Conservation (phyloP, 2,113 vertebrate species). For the Orthonyx spaldingii region DNA sequence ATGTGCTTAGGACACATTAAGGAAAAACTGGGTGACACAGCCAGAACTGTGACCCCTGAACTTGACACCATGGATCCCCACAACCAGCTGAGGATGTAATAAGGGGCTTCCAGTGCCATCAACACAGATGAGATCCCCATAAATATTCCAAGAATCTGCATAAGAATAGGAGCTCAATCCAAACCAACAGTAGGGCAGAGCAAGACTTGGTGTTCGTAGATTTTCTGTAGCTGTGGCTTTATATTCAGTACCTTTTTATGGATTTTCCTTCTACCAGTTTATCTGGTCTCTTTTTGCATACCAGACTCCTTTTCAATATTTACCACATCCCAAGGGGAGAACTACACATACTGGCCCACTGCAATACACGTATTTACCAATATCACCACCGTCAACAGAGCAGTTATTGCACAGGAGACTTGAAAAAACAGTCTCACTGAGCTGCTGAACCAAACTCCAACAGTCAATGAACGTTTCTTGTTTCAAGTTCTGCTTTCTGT, state of each 20-base stretch:
- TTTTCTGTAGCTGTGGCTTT: neutral
- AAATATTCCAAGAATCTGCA: neutral
- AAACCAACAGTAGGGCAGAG: neutral
- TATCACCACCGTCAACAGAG: neutral
- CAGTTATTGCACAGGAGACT: neutral
- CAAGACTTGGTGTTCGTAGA: neutral
- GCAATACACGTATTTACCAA: neutral
- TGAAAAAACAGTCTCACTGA: neutral
- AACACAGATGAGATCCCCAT: neutral
- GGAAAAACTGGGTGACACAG: neutral
- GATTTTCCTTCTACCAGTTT: neutral
- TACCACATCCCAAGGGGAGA: neutral
- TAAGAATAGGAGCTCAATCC: neutral
- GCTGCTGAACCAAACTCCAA: neutral
- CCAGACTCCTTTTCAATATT: neutral
- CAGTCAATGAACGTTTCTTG: neutral
- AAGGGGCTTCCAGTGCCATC: neutral
- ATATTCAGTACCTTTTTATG: neutral
- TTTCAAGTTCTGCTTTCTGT: neutral
- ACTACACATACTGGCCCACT: fast-evolving
- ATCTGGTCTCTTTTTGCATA: neutral
- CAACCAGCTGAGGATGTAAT: neutral
- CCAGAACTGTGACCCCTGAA: neutral
- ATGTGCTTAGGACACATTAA: neutral
- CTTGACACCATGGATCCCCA: neutral